Evolutionary conservation across 2,888 invertebrate genomes (phyloP).

Genomic region (Napeogenes sylphis): DNA sequence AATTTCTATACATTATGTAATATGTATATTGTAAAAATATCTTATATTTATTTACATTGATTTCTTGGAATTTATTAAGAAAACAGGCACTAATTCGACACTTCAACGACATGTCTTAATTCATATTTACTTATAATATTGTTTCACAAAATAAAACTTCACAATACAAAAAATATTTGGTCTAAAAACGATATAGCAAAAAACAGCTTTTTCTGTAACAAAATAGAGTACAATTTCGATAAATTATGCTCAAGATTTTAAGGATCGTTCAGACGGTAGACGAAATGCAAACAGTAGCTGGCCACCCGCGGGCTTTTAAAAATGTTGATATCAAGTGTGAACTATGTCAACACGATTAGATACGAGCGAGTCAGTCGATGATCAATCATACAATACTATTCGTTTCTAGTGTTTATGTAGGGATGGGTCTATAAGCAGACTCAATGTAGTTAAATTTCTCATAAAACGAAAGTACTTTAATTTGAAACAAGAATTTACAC

Average conservation of each 20-base stretch:
- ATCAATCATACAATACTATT: constrained; percentile 60
- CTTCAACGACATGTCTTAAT: constrained; percentile 18
- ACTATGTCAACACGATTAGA: constrained; percentile 67
- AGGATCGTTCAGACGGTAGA: constrained; percentile 55
- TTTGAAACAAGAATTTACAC: too few species aligned
- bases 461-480: too few species aligned
- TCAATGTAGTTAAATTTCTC: too few species aligned
- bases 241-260: constrained; percentile 22
- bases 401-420: constrained; percentile 50
- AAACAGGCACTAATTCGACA: constrained; percentile 15
- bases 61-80: neutral
- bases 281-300: constrained; percentile 70
- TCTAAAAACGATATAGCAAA: constrained; percentile 24
- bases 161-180: constrained; percentile 32
- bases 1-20: too few species aligned
- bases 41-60: neutral
- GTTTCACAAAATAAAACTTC: constrained; percentile 37
- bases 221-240: constrained; percentile 7
- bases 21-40: too few species aligned
- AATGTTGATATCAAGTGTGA: constrained; percentile 61
- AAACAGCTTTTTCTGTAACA: constrained; percentile 23
- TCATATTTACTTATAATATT: constrained; percentile 16
- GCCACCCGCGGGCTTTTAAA: constrained; percentile 64
- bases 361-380: constrained; percentile 47
- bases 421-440: constrained; percentile 31